Evolutionary conservation across 2,113 vertebrate species (phyloP), one percentile per base, ranked within the genome.

Genomic region (Chionis minor): DNA sequence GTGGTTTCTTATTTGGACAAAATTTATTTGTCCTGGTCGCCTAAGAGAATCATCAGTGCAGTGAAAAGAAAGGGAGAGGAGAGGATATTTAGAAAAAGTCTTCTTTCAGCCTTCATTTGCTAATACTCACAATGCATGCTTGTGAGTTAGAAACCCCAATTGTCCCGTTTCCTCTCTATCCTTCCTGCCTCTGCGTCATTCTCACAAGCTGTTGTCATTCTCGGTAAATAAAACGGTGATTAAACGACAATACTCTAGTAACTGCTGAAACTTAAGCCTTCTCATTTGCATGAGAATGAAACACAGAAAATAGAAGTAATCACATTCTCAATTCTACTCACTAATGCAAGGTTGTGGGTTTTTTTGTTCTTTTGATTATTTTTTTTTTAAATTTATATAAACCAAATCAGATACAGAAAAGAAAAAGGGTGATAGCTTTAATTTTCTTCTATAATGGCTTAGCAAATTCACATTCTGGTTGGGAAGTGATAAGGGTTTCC

Each of bases 211-310:
- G 38, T 73, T 90, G 35, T 74, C 59, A 61, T 71, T 93, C 16
- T 72, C 16, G 23, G 45, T 86, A 95, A 93, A 92, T 86, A 93
- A 86, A 86, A 90, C 52, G 40, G 49, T 90, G 33, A 83, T 94
- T 96, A 94, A 90, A 80, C 20, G 70, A 17, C n/a, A 49, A 28
- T 62, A 74, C 32, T 91, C 47, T n/a, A 88, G 56, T 42, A 93
- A 81, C n/a, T 59, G 54, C 47, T 94, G 71, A 74, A 94, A 92
- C 28, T 81, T 81, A 70, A 91, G 52, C 40, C 9, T 90, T 26
- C 19, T 96, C 24, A 90, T 96, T 90, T 96, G 19, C 79, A 75
- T 94, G 40, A 88, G 38, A 94, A 90, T 74, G 79, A 81, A 96
- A 33, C 22, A 82, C 1, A 21, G 61, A 88, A 88, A 85, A 65